Evolutionary conservation across 2,797 vertebrate genomes (phyloP).

Genomic region (Poeciliopsis paucimaculata): DNA sequence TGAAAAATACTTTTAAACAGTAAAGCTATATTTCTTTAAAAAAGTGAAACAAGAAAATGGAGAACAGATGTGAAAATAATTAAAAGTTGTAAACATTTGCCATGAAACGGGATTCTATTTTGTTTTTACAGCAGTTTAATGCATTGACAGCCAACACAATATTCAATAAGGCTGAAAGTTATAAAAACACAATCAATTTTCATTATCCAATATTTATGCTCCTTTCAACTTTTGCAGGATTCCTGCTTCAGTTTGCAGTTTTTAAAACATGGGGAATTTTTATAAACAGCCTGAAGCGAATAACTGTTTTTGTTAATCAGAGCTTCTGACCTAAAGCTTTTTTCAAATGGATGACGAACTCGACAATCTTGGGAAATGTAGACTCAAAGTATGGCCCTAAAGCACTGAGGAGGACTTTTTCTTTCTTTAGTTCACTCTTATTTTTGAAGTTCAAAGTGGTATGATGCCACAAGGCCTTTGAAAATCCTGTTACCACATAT

Average conservation of each 20-base stretch:
- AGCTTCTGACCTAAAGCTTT: slow-evolving; percentile 45
- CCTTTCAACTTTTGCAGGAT: slow-evolving; percentile 20
- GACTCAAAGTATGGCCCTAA: slow-evolving; percentile 34
- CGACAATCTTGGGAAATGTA: slow-evolving; percentile 31
- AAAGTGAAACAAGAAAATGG: not conserved
- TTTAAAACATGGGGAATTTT: slow-evolving; percentile 10
- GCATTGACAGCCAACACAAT: not conserved
- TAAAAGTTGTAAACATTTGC: not conserved
- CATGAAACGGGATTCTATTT: not conserved
- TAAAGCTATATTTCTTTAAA: not conserved
- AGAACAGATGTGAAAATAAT: not conserved
- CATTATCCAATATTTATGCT: slow-evolving; percentile 2
- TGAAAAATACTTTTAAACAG: not conserved
- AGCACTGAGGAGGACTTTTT: slow-evolving; percentile 30
- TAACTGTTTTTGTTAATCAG: slow-evolving; percentile 62
- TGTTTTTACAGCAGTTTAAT: not conserved
- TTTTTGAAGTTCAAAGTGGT: slow-evolving; percentile 59
- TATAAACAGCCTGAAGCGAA: slow-evolving; percentile 37
- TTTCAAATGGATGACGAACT: slow-evolving; percentile 48
- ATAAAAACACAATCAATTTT: not conserved
- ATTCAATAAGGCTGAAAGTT: not conserved
- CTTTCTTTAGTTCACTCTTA: slow-evolving; percentile 14
- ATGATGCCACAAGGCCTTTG: slow-evolving; percentile 60
- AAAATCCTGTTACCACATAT: slow-evolving; percentile 58
- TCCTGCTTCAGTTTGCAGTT: slow-evolving; percentile 1